Evolutionary conservation across 2,888 invertebrate genomes (phyloP).

Genomic region (Hedya salicella): DNA sequence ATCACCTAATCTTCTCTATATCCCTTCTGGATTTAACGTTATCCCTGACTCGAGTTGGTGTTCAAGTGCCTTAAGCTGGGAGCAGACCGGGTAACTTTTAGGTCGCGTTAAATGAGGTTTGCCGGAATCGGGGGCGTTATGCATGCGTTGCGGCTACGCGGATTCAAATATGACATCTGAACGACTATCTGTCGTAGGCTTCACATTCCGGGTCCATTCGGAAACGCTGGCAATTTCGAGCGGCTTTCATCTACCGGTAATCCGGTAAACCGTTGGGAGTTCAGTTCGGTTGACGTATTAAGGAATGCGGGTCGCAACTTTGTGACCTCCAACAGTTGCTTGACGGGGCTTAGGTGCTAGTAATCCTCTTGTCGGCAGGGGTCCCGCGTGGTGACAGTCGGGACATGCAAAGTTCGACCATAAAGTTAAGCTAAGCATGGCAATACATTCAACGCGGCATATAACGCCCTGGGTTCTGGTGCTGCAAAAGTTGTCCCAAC

Average conservation of each 20-base stretch:
- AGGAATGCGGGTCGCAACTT: constrained; percentile 45
- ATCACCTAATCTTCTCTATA: constrained; percentile 43
- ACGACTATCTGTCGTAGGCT: constrained; percentile 25
- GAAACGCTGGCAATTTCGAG: constrained; percentile 50
- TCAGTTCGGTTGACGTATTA: constrained; percentile 58
- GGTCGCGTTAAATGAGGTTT: constrained; percentile 29
- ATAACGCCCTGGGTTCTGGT: constrained; percentile 10
- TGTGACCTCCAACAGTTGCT: constrained; percentile 50
- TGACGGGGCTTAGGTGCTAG: constrained; percentile 55
- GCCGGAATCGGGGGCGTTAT: neutral
- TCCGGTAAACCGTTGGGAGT: constrained; percentile 61
- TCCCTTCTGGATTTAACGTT: constrained; percentile 41
- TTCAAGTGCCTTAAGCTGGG: constrained; percentile 37
- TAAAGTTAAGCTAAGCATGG: constrained; percentile 31
- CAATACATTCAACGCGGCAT: constrained; percentile 34
- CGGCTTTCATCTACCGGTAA: constrained; percentile 54
- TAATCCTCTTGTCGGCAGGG: constrained; percentile 63
- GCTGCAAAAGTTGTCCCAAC: constrained; percentile 24
- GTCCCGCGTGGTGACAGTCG: constrained; percentile 37
- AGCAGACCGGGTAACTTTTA: constrained; percentile 22
- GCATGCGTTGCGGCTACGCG: constrained; percentile 16
- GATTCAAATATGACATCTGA: constrained; percentile 30
- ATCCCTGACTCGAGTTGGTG: constrained; percentile 39
- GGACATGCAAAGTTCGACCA: constrained; percentile 24
- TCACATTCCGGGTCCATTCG: constrained; percentile 25